phyloP scores from a whole-genome alignment of 2,888 invertebrate species.

The Beris chalybata region DNA sequence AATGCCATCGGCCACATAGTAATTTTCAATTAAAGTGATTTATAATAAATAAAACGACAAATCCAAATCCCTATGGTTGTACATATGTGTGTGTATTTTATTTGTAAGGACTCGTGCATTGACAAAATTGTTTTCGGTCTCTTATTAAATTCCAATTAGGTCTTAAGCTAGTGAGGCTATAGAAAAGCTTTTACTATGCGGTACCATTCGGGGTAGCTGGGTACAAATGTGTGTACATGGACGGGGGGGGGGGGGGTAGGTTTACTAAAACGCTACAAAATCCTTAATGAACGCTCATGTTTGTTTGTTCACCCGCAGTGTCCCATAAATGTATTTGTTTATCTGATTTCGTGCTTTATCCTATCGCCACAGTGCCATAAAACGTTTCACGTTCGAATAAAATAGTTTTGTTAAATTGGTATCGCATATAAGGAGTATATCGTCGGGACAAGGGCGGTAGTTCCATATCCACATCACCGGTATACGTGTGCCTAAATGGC shows the following conservation, averaged over 20 bases:
- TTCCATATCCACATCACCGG: too few relatives aligned
- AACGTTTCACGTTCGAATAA: slow-evolving; percentile 1
- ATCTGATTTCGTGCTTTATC: slow-evolving; percentile 27
- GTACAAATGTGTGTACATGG: background rate
- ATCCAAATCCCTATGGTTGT: background rate
- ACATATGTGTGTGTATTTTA: slow-evolving; percentile 10
- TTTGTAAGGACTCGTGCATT: too few relatives aligned
- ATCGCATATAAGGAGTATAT: slow-evolving; percentile 1
- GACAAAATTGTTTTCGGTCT: slow-evolving; percentile 11
- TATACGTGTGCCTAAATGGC: background rate
- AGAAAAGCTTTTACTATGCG: too few relatives aligned
- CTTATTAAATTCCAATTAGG: slow-evolving; percentile 30
- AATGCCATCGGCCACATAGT: background rate
- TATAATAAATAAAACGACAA: slow-evolving; percentile 22
- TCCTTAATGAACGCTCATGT: slow-evolving; percentile 20
- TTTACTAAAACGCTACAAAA: slow-evolving; percentile 4
- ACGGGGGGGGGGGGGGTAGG: too few relatives aligned
- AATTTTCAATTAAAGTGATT: slow-evolving; percentile 29
- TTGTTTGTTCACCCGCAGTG: slow-evolving; percentile 1
- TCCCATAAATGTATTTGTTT: slow-evolving; percentile 17
- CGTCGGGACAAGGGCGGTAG: too few relatives aligned
- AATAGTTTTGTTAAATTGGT: slow-evolving; percentile 17
- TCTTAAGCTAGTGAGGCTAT: background rate
- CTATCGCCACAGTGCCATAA: slow-evolving; percentile 11
- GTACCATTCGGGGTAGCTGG: background rate